Evolutionary conservation across 2,888 invertebrate species (phyloP).

Genomic region (Hyalella azteca): DNA sequence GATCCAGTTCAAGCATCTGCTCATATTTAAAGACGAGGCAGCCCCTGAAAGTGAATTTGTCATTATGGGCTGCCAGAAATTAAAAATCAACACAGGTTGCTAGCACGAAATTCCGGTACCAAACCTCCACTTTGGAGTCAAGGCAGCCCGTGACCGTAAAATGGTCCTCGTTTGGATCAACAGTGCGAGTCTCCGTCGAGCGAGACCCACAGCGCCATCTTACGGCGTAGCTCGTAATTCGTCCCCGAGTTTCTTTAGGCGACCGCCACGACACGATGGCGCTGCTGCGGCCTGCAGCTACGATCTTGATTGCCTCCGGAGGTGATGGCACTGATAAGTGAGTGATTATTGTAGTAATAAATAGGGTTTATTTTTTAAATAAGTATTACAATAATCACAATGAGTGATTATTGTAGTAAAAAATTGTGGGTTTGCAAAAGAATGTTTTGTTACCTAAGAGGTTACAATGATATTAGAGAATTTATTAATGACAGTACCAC

Average conservation of each 20-base stretch:
- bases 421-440: no score
- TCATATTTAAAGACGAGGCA: no score
- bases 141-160: background rate
- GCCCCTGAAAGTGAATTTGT: no score
- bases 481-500: no score
- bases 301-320: constrained; percentile 44
- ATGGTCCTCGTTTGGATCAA: background rate
- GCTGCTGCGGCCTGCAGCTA: constrained; percentile 43
- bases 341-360: no score
- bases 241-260: constrained; percentile 43
- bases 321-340: constrained; percentile 44
- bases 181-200: background rate
- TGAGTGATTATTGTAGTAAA: background rate
- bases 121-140: background rate
- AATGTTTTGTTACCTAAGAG: no score
- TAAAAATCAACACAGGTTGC: no score
- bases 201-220: background rate
- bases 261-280: constrained; percentile 48
- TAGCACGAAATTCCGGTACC: no score
- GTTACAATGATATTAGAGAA: no score
- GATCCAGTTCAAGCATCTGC: no score
- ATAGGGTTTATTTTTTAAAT: no score
- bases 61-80: no score
- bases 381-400: background rate
- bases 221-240: constrained; percentile 46